Base-by-base conservation (phyloP, 2,888 invertebrate species). In the Cephus sareptanus region DNA sequence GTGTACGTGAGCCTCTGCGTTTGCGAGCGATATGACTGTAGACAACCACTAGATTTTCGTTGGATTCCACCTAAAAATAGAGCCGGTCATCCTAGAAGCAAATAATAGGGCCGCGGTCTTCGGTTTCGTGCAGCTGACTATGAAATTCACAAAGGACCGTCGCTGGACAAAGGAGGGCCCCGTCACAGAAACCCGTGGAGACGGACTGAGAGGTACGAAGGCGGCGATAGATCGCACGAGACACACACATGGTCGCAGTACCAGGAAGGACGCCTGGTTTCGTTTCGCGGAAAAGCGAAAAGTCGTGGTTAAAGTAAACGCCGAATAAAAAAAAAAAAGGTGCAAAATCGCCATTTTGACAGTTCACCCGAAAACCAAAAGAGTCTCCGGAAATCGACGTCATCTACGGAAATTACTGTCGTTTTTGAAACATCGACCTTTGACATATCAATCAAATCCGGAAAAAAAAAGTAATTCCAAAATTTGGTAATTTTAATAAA, bases 101-200 rank as follows among this genome's bases (percentile, higher is more conserved):
- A 87, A 83, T 82, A 86, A 82, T 81, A 81, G 79, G 79, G 79
- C 79, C 83, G 77, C 83, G 84, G 79, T 82, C 80, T 78, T 79
- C 80, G 81, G 79, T 79, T 81, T 85, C 86, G 88, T 87, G 88
- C 88, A 89, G 87, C 86, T 87, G 86, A 87, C 88, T 87, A 87
- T 79, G 85, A 86, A 85, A 88, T 87, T 87, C 82, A 88, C 88
- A 86, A 89, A 88, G 87, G 86, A 85, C 82, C 81, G 77, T 75
- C 76, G 74, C 33, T 84, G 85, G 86, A 88, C 88, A 89, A 89
- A 89, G 87, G 87, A 84, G 85, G 79, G 79, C 79, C 80, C 81
- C 82, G 79, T 79, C 79, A 76, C 79, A 77, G 77, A 76, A 79
- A 80, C 81, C 78, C 76, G 80, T 79, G 78, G 79, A 81, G 79